Evolutionary conservation across 1,140 invertebrate species (phyloP).

Genomic region (Polypedilum vanderplanki): DNA sequence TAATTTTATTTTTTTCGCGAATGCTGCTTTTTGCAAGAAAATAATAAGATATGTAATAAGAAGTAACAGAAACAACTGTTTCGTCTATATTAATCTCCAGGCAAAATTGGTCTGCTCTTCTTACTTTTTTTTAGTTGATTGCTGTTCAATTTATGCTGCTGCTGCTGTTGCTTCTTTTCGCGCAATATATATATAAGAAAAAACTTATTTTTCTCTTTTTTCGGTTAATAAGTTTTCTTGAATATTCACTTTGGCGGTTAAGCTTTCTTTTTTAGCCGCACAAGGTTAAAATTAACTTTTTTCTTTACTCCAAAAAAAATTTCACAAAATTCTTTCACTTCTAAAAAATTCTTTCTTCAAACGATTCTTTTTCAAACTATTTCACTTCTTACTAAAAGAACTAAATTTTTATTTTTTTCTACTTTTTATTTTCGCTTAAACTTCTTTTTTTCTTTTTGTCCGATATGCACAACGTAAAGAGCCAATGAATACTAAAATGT

Average conservation of each 20-base stretch:
- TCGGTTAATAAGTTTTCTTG: neutral
- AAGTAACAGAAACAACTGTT: constrained; percentile 12
- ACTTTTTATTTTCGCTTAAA: neutral
- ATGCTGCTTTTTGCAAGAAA: constrained; percentile 5
- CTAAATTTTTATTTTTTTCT: neutral
- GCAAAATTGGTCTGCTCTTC: constrained; percentile 7
- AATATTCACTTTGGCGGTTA: constrained; percentile 17
- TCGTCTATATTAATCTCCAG: constrained; percentile 17
- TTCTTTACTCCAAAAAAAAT: neutral
- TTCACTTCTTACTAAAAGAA: neutral
- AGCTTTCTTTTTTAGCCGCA: neutral
- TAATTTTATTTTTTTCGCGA: neutral
- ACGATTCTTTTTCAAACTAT: neutral
- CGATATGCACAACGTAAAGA: constrained; percentile 8
- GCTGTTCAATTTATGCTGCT: neutral
- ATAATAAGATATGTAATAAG: neutral
- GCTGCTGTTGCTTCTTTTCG: neutral
- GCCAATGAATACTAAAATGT: constrained; percentile 11
- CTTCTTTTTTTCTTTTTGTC: neutral
- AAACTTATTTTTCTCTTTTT: neutral
- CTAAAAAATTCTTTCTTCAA: neutral
- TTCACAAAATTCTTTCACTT: neutral
- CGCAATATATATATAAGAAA: neutral
- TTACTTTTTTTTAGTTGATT: neutral
- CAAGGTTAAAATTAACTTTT: neutral